Conservation (phyloP, 2,888 invertebrate genomes). For the Cephus spinipes region DNA sequence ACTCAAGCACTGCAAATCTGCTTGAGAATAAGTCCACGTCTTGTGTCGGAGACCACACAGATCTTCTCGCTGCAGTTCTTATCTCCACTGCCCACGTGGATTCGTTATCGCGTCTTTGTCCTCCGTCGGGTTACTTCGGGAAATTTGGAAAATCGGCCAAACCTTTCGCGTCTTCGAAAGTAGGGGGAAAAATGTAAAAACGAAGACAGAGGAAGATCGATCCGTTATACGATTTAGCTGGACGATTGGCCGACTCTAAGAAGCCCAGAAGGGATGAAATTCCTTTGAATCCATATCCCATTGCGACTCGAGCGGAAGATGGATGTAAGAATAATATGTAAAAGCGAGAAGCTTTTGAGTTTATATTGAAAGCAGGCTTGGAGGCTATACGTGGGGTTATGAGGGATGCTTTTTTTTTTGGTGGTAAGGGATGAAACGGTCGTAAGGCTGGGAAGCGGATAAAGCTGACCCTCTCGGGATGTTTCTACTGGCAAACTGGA, state of each 20-base stretch:
- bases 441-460: constrained; percentile 11
- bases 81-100: not conserved
- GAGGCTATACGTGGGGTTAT: constrained; percentile 27
- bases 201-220: constrained; percentile 44
- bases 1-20: constrained; percentile 59
- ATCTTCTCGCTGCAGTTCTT: not conserved
- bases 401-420: constrained; percentile 4
- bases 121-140: not conserved
- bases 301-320: constrained; percentile 26
- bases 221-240: not conserved
- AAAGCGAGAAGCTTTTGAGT: constrained; percentile 55
- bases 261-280: constrained; percentile 21
- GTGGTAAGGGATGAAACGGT: constrained; percentile 17
- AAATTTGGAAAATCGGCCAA: not conserved
- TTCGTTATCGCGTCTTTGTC: not conserved
- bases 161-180: not conserved
- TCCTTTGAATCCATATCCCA: constrained; percentile 24
- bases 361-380: constrained; percentile 27
- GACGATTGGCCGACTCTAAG: not conserved
- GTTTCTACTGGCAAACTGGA: constrained; percentile 63
- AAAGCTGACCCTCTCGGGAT: constrained; percentile 59
- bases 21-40: constrained; percentile 30
- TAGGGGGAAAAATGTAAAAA: not conserved
- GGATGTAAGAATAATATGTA: constrained; percentile 56
- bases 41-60: constrained; percentile 70